Percentiles rank a stretch among this genome's conserved stretches.
phyloP scores from a whole-genome alignment of 2,797 vertebrate genomes.

The Coracias cyanogaster region DNA sequence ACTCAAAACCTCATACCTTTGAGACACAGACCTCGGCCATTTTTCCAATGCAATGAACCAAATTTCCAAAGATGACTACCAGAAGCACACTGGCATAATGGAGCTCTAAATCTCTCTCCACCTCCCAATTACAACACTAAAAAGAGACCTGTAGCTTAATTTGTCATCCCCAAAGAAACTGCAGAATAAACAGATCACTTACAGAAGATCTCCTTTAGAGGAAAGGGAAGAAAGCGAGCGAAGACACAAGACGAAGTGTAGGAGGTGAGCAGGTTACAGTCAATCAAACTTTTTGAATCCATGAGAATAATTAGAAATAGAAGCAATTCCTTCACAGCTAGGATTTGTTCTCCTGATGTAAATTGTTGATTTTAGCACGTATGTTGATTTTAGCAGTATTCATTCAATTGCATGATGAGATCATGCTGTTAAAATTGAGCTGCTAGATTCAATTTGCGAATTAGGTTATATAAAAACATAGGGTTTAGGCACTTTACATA shows the following conservation, averaged over 20 bases:
- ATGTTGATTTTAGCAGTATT: conserved; percentile 5
- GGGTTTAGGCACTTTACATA: background rate
- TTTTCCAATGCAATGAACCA: background rate
- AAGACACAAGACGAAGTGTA: conserved; percentile 43
- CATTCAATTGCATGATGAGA: background rate
- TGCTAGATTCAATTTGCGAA: conserved; percentile 48
- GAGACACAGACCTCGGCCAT: background rate
- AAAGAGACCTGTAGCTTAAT: conserved; percentile 8
- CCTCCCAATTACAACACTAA: background rate
- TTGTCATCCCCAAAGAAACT: conserved; percentile 22
- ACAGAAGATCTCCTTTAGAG: background rate
- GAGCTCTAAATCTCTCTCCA: background rate
- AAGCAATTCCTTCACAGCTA: conserved; percentile 39
- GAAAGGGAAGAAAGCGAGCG: background rate
- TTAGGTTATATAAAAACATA: conserved; percentile 36
- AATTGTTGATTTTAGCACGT: conserved; percentile 46
- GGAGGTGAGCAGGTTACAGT: conserved; percentile 31
- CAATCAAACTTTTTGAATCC: conserved; percentile 45
- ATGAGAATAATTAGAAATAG: conserved; percentile 40
- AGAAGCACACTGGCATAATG: background rate
- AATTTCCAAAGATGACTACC: background rate
- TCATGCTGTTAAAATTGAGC: conserved; percentile 54
- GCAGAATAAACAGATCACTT: conserved; percentile 42
- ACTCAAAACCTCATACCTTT: background rate
- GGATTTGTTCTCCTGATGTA: conserved; percentile 34